Conservation (phyloP, 2,113 vertebrate genomes). For the Herpailurus yagouaroundi region DNA sequence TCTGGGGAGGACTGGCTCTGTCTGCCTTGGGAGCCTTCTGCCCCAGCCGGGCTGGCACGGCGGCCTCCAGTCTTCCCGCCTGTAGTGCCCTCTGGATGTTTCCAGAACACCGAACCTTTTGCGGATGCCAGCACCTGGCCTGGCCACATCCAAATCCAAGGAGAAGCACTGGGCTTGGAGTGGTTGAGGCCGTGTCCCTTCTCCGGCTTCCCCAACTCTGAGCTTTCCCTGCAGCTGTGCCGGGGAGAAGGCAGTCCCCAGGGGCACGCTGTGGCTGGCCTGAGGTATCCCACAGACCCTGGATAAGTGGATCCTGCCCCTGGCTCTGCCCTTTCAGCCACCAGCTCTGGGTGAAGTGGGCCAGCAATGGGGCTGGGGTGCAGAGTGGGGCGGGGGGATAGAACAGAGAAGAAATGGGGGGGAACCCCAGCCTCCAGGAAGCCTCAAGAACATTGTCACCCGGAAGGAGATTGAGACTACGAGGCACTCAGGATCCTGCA, state of each 20-base stretch:
- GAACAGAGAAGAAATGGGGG: background rate
- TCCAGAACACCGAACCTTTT: background rate
- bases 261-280: background rate
- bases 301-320: too few relatives aligned
- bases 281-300: background rate
- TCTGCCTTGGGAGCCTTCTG: background rate
- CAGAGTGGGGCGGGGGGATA: accelerated
- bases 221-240: background rate
- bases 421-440: background rate
- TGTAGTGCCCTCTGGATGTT: background rate
- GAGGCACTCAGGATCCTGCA: accelerated
- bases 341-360: background rate
- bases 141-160: background rate
- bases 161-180: background rate
- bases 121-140: background rate
- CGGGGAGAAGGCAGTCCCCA: background rate
- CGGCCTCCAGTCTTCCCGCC: background rate
- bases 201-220: background rate
- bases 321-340: background rate
- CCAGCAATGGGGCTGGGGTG: accelerated
- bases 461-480: background rate
- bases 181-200: background rate
- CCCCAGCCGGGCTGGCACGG: accelerated
- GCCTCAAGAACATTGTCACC: background rate
- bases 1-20: background rate